Evolutionary conservation across 2,797 vertebrate species (phyloP), one percentile per base, ranked within the genome.

Genomic region (Dicrostonyx torquatus): DNA sequence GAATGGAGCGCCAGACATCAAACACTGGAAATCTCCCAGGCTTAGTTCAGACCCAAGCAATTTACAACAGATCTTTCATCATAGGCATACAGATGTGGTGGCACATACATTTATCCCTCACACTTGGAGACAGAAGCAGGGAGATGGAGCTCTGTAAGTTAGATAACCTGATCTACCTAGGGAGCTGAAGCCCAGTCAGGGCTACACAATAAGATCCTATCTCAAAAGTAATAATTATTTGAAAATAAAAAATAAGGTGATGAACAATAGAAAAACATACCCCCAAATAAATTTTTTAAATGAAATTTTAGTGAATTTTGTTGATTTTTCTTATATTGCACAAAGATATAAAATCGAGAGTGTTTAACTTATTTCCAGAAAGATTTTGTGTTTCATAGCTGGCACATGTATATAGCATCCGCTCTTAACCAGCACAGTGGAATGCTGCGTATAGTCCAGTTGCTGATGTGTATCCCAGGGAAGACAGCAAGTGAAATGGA

Each of bases 351-450:
- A 31, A 93, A 73, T 82, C 4, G 9, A 62, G 53, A 91, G 22
- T 55, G 48, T 37, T 60, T 66, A 50, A 53, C 45, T 29, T 37
- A 34, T 53, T 31, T 31, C 29, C 48, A 43, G 64, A 53, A 34
- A 45, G 45, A 53, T 31, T 14, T 6, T 4, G 0, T 2, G 9
- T 31, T 45, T 53, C 15, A 20, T 14, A n/a, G 37, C 18, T 66
- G 43, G 0, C 8, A 7, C 12, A 26, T 26, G 4, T n/a, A 2
- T 2, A 37, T 6, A 5, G 13, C 8, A 18, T 50, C 34, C 12
- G 34, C 29, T 40, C 64, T 70, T 86, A 37, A 86, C 64, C 83
- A 86, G 64, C 34, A 17, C 4, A 31, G 70, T 18, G 40, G 20
- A 48, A 83, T 20, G 31, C 11, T 55, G 18, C 26, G n/a, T 34